Conservation (phyloP, 23 tunicate species). For the Ciona savignyi region DNA sequence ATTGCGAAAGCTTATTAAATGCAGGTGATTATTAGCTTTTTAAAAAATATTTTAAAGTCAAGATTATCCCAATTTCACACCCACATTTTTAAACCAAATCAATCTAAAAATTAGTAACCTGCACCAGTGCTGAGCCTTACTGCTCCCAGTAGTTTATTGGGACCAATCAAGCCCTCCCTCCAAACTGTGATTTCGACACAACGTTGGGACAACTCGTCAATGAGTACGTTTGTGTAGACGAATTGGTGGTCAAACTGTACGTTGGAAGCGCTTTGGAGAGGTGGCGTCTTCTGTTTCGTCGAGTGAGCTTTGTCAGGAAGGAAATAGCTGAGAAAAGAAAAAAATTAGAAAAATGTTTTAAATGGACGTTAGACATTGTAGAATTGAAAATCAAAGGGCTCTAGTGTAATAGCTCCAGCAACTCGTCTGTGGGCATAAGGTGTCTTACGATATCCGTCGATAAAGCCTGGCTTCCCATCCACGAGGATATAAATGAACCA, state of each 20-base stretch:
- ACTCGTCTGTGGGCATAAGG: too few species aligned
- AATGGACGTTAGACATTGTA: too few species aligned
- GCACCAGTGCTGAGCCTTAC: slow-evolving; percentile 48
- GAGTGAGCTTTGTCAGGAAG: slow-evolving; percentile 31
- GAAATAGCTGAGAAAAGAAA: slow-evolving; percentile 19
- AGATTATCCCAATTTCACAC: background rate
- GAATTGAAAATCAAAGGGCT: background rate
- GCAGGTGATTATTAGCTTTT: too few species aligned
- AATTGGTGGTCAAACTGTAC: slow-evolving; percentile 51
- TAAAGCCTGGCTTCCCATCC: too few species aligned
- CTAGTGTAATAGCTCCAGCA: background rate
- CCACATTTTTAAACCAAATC: too few species aligned
- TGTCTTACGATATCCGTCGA: too few species aligned
- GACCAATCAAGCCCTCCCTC: slow-evolving; percentile 16
- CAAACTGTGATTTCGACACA: slow-evolving; percentile 46
- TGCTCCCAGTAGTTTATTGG: slow-evolving; percentile 26
- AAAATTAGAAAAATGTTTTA: background rate
- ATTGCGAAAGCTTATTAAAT: too few species aligned
- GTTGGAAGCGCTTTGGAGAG: background rate
- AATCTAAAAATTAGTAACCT: slow-evolving; percentile 8
- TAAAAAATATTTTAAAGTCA: background rate
- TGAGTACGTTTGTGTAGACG: slow-evolving; percentile 40
- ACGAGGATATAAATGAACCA: too few species aligned
- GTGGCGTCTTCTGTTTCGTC: slow-evolving; percentile 59
- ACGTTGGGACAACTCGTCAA: slow-evolving; percentile 24